A percentile compares a stretch with the other conserved stretches of the same genome.
phyloP scores from a whole-genome alignment of 2,888 invertebrate species.

The Cephus spinipes region DNA sequence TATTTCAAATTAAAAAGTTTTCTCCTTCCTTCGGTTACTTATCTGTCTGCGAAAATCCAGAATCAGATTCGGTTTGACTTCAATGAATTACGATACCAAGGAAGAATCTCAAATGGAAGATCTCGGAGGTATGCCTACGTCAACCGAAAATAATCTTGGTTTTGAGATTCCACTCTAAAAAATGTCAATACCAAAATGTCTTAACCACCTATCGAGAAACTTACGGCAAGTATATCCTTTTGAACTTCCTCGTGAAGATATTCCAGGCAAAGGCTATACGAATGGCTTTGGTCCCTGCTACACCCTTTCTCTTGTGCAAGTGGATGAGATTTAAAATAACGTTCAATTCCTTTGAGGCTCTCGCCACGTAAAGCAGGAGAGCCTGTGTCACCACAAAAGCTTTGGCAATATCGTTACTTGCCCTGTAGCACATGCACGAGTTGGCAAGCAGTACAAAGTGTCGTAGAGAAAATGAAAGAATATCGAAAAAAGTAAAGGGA shows the following conservation, averaged over 20 bases:
- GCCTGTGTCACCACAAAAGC: neutral
- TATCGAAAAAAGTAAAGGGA: neutral
- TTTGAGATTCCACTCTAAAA: neutral
- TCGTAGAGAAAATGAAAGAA: neutral
- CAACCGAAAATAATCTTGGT: neutral
- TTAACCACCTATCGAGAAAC: neutral
- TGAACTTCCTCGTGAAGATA: neutral
- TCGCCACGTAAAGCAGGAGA: neutral
- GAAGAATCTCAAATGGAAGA: neutral
- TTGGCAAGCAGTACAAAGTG: neutral
- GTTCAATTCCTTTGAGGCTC: conserved; percentile 8
- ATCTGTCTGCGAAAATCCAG: neutral
- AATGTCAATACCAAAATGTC: neutral
- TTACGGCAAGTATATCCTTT: neutral
- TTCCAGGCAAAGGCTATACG: neutral
- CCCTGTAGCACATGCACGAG: neutral
- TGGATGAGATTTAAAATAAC: conserved; percentile 29
- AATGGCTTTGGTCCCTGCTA: neutral
- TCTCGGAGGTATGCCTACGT: neutral
- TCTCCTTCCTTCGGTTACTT: neutral
- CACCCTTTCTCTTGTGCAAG: conserved; percentile 1
- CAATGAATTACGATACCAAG: neutral
- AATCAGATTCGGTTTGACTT: neutral
- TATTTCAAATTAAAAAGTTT: neutral
- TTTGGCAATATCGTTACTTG: neutral